Percentiles rank a stretch among this genome's conserved stretches.
These are phyloP conservation scores for Rhinichthys klamathensis DNA, from an alignment of 2,113 vertebrate species.

Conservation along the genomic window DNA sequence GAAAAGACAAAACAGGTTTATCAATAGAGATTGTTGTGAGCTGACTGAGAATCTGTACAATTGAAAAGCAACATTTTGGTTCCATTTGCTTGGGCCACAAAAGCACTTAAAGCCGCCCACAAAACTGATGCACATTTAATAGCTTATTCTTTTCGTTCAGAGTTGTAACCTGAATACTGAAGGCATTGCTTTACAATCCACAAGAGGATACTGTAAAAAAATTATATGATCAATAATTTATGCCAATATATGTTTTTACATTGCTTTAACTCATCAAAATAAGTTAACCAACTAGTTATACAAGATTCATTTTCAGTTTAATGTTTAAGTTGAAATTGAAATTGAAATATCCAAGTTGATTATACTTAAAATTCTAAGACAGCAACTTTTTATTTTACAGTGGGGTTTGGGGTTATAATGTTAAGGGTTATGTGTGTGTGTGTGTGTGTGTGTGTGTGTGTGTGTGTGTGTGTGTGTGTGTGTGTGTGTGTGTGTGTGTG, in stretches of 20 bases:
- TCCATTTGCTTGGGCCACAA: conserved; percentile 45
- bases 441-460: background rate
- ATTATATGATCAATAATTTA: too few relatives aligned
- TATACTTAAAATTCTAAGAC: too few relatives aligned
- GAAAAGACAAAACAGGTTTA: conserved; percentile 28
- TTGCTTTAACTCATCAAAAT: too few relatives aligned
- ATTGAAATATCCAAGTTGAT: too few relatives aligned
- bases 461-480: background rate
- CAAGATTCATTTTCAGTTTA: too few relatives aligned
- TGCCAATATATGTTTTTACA: too few relatives aligned
- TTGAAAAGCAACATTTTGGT: conserved; percentile 19
- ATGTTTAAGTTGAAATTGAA: too few relatives aligned
- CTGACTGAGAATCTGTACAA: conserved; percentile 34
- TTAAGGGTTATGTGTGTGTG: background rate
- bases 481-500: background rate
- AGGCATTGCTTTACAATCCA: conserved; percentile 12
- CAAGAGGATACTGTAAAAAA: background rate
- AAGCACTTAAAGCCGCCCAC: conserved; percentile 33
- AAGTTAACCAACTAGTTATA: too few relatives aligned
- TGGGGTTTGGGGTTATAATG: conserved; percentile 15
- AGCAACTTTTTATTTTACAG: too few relatives aligned
- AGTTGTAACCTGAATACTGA: conserved; percentile 45
- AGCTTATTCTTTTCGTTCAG: conserved; percentile 10
- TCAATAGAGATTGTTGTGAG: conserved; percentile 35
- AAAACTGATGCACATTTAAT: conserved; percentile 19